These are phyloP conservation scores for Thumatha senex DNA, from an alignment of 2,888 invertebrate genomes.

Conservation along the genomic window DNA sequence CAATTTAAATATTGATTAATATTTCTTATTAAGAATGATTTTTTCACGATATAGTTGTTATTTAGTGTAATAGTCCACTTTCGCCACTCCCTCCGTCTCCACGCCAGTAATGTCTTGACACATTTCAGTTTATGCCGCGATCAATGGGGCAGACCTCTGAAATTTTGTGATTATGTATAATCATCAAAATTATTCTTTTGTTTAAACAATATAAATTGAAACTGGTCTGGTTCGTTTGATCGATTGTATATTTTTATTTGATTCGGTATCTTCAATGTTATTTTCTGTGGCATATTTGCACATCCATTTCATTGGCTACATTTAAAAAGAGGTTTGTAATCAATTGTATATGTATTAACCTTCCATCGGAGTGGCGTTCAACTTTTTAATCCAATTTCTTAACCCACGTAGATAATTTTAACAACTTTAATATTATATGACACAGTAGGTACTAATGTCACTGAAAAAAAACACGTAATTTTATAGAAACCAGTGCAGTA, in stretches of 20 bases:
- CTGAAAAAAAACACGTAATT: slow-evolving; percentile 40
- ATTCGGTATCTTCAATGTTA: slow-evolving; percentile 32
- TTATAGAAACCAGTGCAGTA: slow-evolving; percentile 55
- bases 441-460: slow-evolving; percentile 49
- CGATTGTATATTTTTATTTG: slow-evolving; percentile 28
- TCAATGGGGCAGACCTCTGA: slow-evolving; percentile 37
- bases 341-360: slow-evolving; percentile 33
- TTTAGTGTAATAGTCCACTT: slow-evolving; percentile 32
- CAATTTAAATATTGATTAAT: no score
- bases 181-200: neutral
- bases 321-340: slow-evolving; percentile 45
- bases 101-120: slow-evolving; percentile 17
- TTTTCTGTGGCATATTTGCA: slow-evolving; percentile 52
- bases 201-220: neutral
- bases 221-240: slow-evolving; percentile 43
- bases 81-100: slow-evolving; percentile 31
- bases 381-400: slow-evolving; percentile 44
- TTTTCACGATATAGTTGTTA: slow-evolving; percentile 25
- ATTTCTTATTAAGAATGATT: no score
- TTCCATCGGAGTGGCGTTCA: slow-evolving; percentile 47
- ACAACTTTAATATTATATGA: slow-evolving; percentile 38
- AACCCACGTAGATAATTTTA: slow-evolving; percentile 42
- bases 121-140: slow-evolving; percentile 31
- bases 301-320: slow-evolving; percentile 50
- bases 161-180: neutral